Percentiles rank a stretch among this genome's conserved stretches.
These are phyloP conservation scores for Zoanthus solanderi DNA, from an alignment of 92 coral and sea anemone species.

Conservation along the genomic window DNA sequence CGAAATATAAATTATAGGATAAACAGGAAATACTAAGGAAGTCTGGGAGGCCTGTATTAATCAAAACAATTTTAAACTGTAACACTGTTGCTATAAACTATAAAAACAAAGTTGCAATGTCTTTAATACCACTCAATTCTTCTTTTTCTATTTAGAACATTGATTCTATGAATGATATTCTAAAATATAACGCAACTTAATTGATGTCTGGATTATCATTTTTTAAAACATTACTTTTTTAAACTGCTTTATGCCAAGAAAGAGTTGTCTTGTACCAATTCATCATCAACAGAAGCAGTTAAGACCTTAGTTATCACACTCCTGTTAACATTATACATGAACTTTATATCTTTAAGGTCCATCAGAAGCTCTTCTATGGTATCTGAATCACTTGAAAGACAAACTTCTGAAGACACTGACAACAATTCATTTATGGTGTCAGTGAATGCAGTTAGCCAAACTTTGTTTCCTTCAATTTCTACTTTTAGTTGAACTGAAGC, in stretches of 20 bases:
- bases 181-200: neutral
- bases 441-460: slow-evolving; percentile 71
- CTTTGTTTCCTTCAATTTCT: slow-evolving; percentile 51
- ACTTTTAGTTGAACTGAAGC: slow-evolving; percentile 52
- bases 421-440: slow-evolving; percentile 46
- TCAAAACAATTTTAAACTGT: neutral
- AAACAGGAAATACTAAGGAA: neutral
- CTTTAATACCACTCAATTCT: neutral
- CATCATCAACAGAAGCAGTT: slow-evolving; percentile 29
- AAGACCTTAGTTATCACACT: slow-evolving; percentile 51
- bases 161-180: neutral
- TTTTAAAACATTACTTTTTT: neutral
- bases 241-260: slow-evolving; percentile 1
- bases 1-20: no score
- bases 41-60: neutral
- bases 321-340: slow-evolving; percentile 54
- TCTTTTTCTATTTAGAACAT: neutral
- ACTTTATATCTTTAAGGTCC: slow-evolving; percentile 53
- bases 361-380: slow-evolving; percentile 56
- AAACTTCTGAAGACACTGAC: slow-evolving; percentile 35
- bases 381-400: slow-evolving; percentile 58
- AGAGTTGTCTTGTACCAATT: slow-evolving; percentile 5
- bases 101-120: slow-evolving; percentile 18
- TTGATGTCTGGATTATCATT: neutral
- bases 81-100: neutral